Evolutionary conservation across 2,888 invertebrate genomes (phyloP).

Genomic region (Ypsolopha scabrella): DNA sequence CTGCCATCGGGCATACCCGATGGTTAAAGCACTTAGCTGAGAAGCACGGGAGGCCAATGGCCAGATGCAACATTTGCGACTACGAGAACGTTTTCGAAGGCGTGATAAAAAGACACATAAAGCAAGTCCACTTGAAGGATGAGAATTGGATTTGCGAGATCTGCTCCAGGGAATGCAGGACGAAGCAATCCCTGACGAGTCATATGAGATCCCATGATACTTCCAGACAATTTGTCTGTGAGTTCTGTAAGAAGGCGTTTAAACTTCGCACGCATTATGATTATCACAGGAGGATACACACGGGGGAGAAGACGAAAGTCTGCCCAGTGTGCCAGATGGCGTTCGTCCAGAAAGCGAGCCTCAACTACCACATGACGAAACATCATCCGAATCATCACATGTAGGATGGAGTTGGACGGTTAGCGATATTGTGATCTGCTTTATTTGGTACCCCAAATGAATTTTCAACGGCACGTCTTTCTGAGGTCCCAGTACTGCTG

Average conservation of each 20-base stretch:
- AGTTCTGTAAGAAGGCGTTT: slow-evolving; percentile 27
- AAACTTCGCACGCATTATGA: slow-evolving; percentile 10
- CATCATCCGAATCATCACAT: slow-evolving; percentile 1
- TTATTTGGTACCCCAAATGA: too few relatives aligned
- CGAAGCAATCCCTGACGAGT: not conserved
- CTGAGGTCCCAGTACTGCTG: too few relatives aligned
- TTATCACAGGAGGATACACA: slow-evolving; percentile 26
- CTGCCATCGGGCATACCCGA: too few relatives aligned
- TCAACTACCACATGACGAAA: slow-evolving; percentile 7
- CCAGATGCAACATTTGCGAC: not conserved
- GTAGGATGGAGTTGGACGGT: too few relatives aligned
- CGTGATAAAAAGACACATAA: not conserved
- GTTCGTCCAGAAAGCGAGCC: slow-evolving; percentile 22
- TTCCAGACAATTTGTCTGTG: slow-evolving; percentile 20
- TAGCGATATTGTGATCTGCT: too few relatives aligned
- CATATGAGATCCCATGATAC: slow-evolving; percentile 18
- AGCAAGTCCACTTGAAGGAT: slow-evolving; percentile 28
- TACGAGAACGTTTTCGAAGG: not conserved
- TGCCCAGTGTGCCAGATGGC: slow-evolving; percentile 44
- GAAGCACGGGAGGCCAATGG: slow-evolving; percentile 3
- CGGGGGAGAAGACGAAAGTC: slow-evolving; percentile 42
- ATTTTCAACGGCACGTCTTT: too few relatives aligned
- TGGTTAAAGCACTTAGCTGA: not conserved
- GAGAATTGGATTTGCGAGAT: slow-evolving; percentile 18
- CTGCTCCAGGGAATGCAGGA: slow-evolving; percentile 13